phyloP scores from a whole-genome alignment of 2,797 vertebrate genomes.

The Smutsia temminckii region DNA sequence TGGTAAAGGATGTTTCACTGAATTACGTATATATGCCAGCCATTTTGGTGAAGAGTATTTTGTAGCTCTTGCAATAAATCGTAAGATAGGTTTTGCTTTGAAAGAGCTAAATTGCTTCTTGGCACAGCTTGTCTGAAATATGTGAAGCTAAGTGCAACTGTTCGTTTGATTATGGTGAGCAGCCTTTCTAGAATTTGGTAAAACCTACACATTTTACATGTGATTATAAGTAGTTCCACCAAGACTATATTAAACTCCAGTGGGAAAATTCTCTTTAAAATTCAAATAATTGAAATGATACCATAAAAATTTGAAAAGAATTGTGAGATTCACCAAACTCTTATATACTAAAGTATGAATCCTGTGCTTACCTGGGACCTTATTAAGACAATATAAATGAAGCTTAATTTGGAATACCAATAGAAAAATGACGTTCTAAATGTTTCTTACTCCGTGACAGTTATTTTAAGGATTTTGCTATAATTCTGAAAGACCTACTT shows the following conservation, averaged over 20 bases:
- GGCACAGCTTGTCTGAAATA: conserved; percentile 43
- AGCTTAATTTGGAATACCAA: neutral
- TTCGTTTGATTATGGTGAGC: conserved; percentile 28
- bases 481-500: conserved; percentile 5
- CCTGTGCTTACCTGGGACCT: neutral
- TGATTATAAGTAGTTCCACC: neutral
- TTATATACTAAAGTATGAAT: neutral
- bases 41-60: conserved; percentile 69
- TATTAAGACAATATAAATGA: neutral
- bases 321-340: neutral
- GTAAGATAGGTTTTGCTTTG: conserved; percentile 54
- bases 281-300: conserved; percentile 51
- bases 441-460: neutral
- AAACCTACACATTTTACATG: conserved; percentile 24
- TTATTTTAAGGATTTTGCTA: neutral
- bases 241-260: neutral
- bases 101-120: conserved; percentile 65
- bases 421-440: conserved; percentile 1
- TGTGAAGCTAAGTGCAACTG: conserved; percentile 44
- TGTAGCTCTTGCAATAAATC: conserved; percentile 61
- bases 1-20: conserved; percentile 40
- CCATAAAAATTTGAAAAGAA: conserved; percentile 27
- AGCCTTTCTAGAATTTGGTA: conserved; percentile 51
- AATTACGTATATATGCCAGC: conserved; percentile 47
- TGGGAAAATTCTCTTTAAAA: neutral